Conservation (phyloP, 1,140 invertebrate species). For the Drosophila lacteicornis region DNA sequence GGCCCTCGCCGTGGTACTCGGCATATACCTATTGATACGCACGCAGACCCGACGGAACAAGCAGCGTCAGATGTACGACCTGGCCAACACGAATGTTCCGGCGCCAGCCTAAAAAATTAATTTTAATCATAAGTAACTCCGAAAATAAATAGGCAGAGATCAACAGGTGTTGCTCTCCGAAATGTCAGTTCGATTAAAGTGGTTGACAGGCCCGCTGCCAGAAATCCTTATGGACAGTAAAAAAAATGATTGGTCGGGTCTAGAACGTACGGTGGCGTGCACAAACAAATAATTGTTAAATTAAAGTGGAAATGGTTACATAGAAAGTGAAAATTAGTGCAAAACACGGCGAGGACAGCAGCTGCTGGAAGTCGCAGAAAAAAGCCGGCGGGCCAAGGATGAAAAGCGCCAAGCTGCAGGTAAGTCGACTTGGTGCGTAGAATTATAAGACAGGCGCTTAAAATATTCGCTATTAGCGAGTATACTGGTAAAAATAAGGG, state of each 20-base stretch:
- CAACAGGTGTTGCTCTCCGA: slow-evolving; percentile 22
- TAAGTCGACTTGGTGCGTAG: neutral
- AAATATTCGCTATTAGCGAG: neutral
- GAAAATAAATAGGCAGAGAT: slow-evolving; percentile 7
- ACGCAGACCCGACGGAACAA: slow-evolving; percentile 52
- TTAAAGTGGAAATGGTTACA: neutral
- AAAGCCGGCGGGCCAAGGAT: neutral
- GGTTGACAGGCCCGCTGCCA: slow-evolving; percentile 31
- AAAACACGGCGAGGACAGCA: neutral
- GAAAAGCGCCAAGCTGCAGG: neutral
- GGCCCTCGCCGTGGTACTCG: slow-evolving; percentile 48
- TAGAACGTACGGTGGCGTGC: neutral
- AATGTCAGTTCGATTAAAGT: slow-evolving; percentile 24
- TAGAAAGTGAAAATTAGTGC: neutral
- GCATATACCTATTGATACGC: slow-evolving; percentile 58
- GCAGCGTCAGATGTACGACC: slow-evolving; percentile 59
- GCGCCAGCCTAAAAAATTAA: slow-evolving; percentile 22
- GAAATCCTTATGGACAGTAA: slow-evolving; percentile 10
- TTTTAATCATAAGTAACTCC: slow-evolving; percentile 11
- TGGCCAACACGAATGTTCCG: slow-evolving; percentile 54
- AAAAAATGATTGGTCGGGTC: neutral
- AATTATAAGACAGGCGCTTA: too few relatives aligned
- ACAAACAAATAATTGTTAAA: neutral
- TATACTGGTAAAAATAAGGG: neutral
- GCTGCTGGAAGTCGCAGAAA: neutral